Base-by-base conservation (phyloP, 2,113 vertebrate genomes). In the Malurus alboscapulatus region DNA sequence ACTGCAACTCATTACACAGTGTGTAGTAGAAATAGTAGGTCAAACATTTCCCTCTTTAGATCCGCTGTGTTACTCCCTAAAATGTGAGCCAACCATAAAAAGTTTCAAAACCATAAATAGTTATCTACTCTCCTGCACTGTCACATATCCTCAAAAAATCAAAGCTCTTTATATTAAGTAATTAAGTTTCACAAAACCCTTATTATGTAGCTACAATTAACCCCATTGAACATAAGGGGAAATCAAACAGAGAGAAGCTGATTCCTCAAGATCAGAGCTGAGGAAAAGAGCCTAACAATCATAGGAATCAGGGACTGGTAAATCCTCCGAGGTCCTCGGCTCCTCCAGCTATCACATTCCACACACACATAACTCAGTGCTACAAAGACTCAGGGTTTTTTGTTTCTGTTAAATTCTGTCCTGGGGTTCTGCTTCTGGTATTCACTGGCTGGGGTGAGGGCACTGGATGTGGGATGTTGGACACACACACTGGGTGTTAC, bases 181-280 rank as follows among this genome's bases (percentile, higher is more conserved):
- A 75, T 87, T 90, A 90, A 78, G n/a, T 54, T 84, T 76, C 69
- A 84, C 57, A 91, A 68, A 76, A 68, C 14, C 12, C 25, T 61
- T 74, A 66, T 27, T 17, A 72, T 78, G 59, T 21, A 81, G 65
- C 61, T 27, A 62, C 34, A 87, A 76, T 92, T 93, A 96, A 96
- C 32, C 50, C 36, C 68, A 48, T 68, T 86, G 44, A 9, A 86
- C 27, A n/a, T 8, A 79, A 8, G 29, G 14, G n/a, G 30, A 94
- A 88, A 71, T 80, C 40, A 88, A 86, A 54, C 61, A 88, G 48
- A 92, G 32, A 59, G 65, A 84, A 45, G 36, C 7, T 77, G 58
- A 89, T 55, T 71, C 25, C 68, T 77, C 59, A 71, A 90, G n/a
- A 80, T 77, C 40, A 92, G 36, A 71, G 26, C 6, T 17, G 13